A percentile compares a stretch with the other conserved stretches of the same genome.
Evolutionary conservation across 2,113 vertebrate species (phyloP).

Genomic region (Rhipidura dahli): DNA sequence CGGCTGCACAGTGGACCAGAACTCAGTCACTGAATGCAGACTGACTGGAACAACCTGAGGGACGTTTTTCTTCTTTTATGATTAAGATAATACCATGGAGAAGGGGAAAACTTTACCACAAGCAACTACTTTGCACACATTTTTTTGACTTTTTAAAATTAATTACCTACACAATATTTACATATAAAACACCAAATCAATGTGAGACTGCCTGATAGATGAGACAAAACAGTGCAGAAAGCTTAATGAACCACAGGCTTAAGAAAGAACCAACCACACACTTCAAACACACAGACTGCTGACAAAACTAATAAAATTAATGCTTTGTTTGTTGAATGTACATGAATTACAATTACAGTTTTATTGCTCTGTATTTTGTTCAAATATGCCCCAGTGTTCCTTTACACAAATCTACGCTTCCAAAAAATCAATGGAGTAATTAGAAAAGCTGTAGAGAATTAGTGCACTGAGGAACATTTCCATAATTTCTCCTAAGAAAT

Average conservation of each 20-base stretch:
- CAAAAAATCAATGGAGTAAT: not conserved
- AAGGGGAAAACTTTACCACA: not conserved
- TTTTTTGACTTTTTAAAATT: not conserved
- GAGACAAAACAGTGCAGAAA: not conserved
- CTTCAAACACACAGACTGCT: not conserved
- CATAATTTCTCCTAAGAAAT: not conserved
- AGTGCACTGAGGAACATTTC: not conserved
- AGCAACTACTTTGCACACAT: not conserved
- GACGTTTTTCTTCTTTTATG: not conserved
- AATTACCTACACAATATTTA: not conserved
- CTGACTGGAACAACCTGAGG: not conserved
- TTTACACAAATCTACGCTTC: not conserved
- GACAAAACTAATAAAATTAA: not conserved
- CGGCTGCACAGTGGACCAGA: not conserved
- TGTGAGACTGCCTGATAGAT: fast-evolving
- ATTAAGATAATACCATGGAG: not conserved
- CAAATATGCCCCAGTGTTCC: not conserved
- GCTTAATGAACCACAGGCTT: not conserved
- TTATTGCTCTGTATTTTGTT: conserved; percentile 6
- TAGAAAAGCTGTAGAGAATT: not conserved
- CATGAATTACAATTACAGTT: not conserved
- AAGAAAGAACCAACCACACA: not conserved
- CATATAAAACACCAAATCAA: not conserved
- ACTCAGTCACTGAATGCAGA: not conserved
- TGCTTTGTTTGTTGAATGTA: not conserved